Evolutionary conservation across 2,888 invertebrate species (phyloP).

Genomic region (Heliconius aoede): DNA sequence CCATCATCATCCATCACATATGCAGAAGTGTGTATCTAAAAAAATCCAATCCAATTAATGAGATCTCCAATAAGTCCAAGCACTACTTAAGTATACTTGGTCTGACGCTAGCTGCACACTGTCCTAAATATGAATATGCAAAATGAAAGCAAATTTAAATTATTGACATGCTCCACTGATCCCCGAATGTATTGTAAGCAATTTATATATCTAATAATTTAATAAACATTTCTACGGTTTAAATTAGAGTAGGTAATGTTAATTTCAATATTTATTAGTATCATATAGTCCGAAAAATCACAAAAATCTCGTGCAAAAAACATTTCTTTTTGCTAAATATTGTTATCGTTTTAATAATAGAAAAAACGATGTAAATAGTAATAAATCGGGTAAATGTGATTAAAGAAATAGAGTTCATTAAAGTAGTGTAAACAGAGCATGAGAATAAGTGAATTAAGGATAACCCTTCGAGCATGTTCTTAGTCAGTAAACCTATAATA

Average conservation of each 20-base stretch:
- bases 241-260: too few relatives aligned
- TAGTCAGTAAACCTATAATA: neutral
- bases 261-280: neutral
- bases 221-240: neutral
- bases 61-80: neutral
- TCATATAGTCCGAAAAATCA: too few relatives aligned
- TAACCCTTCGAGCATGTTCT: neutral
- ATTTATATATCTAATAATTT: neutral
- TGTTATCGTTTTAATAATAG: neutral
- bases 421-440: neutral
- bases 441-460: conserved; percentile 1
- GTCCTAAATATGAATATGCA: neutral
- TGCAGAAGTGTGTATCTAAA: neutral
- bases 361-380: neutral
- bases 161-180: neutral
- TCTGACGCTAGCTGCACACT: neutral
- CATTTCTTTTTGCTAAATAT: too few relatives aligned
- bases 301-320: too few relatives aligned
- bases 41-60: neutral
- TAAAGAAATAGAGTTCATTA: neutral
- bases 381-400: neutral
- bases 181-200: neutral
- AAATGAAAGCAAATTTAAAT: neutral
- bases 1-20: neutral
- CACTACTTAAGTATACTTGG: conserved; percentile 1